Percentiles rank a stretch among this genome's conserved stretches.
Evolutionary conservation across 1,140 invertebrate genomes (phyloP).

Genomic region (Drosophila lacertosa): DNA sequence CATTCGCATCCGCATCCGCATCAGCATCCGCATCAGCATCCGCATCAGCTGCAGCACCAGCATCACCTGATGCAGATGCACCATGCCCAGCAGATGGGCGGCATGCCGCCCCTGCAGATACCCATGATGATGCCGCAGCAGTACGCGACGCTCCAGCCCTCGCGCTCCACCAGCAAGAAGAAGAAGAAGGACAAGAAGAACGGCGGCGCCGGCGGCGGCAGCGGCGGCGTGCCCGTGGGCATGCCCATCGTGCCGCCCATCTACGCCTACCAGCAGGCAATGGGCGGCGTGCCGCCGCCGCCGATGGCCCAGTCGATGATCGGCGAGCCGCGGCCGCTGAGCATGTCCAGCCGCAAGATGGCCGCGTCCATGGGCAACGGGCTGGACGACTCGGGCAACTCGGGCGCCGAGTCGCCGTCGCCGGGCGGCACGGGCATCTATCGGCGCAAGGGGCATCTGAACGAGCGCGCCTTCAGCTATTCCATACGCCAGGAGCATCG

Average conservation of each 20-base stretch:
- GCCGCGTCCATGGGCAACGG: constrained; percentile 85
- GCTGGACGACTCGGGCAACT: constrained; percentile 86
- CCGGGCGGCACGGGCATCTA: constrained; percentile 93
- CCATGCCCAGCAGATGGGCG: constrained; percentile 53
- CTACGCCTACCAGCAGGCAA: constrained; percentile 74
- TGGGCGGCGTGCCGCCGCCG: constrained; percentile 57
- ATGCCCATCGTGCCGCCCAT: constrained; percentile 82
- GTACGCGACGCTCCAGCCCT: constrained; percentile 78
- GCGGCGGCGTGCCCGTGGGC: constrained; percentile 82
- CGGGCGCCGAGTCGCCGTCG: constrained; percentile 89
- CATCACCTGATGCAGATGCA: constrained; percentile 69
- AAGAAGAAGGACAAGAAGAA: constrained; percentile 87
- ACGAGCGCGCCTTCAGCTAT: constrained; percentile 96
- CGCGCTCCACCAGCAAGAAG: constrained; percentile 85
- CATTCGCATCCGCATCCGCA: constrained; percentile 41
- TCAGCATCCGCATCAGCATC: constrained; percentile 16
- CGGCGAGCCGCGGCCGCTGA: constrained; percentile 67
- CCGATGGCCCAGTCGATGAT: constrained; percentile 71
- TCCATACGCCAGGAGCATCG: constrained; percentile 96
- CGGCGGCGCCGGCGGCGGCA: constrained; percentile 79
- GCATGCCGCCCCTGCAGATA: constrained; percentile 68
- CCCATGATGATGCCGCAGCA: constrained; percentile 79
- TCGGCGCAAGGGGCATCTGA: constrained; percentile 94
- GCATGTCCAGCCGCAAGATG: constrained; percentile 85
- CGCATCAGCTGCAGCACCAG: constrained; percentile 31